phyloP scores from a whole-genome alignment of 2,797 vertebrate species.

The Okamejei kenojei region DNA sequence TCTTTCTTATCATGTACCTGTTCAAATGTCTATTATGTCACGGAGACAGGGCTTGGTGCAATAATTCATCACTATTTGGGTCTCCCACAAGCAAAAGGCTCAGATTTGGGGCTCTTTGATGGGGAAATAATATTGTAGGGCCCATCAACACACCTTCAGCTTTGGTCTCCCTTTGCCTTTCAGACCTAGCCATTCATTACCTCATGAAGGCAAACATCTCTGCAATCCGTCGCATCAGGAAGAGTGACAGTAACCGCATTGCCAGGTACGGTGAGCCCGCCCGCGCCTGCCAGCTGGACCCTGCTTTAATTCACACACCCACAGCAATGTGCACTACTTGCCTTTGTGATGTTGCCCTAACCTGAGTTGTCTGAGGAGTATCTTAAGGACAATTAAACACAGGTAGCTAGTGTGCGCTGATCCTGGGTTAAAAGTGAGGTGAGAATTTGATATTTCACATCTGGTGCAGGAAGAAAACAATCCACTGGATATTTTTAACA shows the following conservation, averaged over 20 bases:
- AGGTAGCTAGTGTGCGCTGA: too few relatives aligned
- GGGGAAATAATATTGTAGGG: not conserved
- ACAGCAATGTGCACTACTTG: not conserved
- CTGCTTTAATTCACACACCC: not conserved
- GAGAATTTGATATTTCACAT: too few relatives aligned
- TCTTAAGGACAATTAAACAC: not conserved
- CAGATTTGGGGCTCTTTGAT: not conserved
- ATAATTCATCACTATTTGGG: not conserved
- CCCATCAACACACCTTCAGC: not conserved
- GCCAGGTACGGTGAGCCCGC: slow-evolving; percentile 63
- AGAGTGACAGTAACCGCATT: slow-evolving; percentile 92
- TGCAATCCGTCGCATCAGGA: slow-evolving; percentile 82
- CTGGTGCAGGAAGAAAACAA: too few relatives aligned
- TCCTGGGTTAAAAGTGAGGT: too few relatives aligned
- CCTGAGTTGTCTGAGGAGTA: not conserved
- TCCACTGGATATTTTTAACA: too few relatives aligned
- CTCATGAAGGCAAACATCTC: slow-evolving; percentile 90
- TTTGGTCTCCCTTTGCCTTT: slow-evolving; percentile 37
- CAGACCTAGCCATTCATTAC: slow-evolving; percentile 94
- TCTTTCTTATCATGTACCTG: too few relatives aligned
- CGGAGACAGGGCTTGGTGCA: not conserved
- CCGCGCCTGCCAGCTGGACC: not conserved
- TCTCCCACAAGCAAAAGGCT: not conserved
- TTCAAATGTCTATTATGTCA: too few relatives aligned
- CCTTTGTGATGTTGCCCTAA: not conserved